Conservation (phyloP, 2,797 vertebrate species). For the Acipenser transmontanus region DNA sequence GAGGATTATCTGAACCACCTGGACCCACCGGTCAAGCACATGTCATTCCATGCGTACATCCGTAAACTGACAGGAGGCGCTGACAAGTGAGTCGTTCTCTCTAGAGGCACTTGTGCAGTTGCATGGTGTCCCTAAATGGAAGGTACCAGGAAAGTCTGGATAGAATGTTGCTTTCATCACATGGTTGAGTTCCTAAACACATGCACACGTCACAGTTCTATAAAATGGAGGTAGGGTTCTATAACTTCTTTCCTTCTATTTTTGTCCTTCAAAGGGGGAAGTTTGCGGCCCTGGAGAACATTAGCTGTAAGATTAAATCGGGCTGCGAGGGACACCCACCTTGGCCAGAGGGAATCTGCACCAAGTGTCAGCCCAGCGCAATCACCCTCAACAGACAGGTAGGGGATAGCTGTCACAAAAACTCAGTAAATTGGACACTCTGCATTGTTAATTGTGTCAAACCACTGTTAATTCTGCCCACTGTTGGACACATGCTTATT, state of each 20-base stretch:
- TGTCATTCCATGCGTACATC: constrained; percentile 98
- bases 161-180: not conserved
- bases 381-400: constrained; percentile 97
- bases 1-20: constrained; percentile 98
- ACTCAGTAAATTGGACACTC: no score
- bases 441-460: no score
- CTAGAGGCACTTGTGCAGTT: not conserved
- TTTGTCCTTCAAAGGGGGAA: constrained; percentile 72
- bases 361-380: constrained; percentile 96
- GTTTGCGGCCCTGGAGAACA: constrained; percentile 95
- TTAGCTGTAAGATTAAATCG: constrained; percentile 97
- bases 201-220: not conserved
- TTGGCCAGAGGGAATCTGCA: constrained; percentile 97
- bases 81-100: constrained; percentile 78
- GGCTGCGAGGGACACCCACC: constrained; percentile 96
- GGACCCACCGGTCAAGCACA: constrained; percentile 97
- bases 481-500: no score
- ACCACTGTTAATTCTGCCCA: no score
- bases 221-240: not conserved
- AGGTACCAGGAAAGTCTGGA: no score
- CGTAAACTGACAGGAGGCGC: constrained; percentile 95
- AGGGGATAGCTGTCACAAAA: constrained; percentile 18
- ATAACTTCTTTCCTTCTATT: not conserved
- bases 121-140: not conserved
- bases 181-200: not conserved